phyloP scores from a whole-genome alignment of 2,113 vertebrate species.

The Apaloderma vittatum region DNA sequence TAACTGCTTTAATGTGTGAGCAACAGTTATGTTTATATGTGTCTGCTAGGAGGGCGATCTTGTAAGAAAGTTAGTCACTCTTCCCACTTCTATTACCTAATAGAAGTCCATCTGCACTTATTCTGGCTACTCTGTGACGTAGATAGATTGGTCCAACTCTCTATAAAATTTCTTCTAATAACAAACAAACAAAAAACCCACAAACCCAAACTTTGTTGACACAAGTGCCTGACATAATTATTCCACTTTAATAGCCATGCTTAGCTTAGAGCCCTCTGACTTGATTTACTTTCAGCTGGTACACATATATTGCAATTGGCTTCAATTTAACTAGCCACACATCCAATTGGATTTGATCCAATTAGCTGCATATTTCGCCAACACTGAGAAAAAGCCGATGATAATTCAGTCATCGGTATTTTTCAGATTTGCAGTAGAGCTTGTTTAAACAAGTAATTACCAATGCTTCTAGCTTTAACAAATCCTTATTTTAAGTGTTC shows the following conservation, averaged over 20 bases:
- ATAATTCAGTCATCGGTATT: neutral
- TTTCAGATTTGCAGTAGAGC: neutral
- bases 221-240: neutral
- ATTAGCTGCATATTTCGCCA: slow-evolving; percentile 16
- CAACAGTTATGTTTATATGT: neutral
- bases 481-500: slow-evolving; percentile 6
- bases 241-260: neutral
- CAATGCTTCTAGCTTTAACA: neutral
- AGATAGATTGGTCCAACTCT: neutral
- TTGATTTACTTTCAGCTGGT: slow-evolving; percentile 38
- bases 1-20: neutral
- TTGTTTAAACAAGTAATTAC: slow-evolving; percentile 34
- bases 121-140: neutral
- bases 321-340: slow-evolving; percentile 29
- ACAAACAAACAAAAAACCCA: neutral
- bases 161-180: neutral
- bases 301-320: neutral
- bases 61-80: neutral
- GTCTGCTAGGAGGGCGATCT: neutral
- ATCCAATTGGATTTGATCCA: slow-evolving; percentile 33
- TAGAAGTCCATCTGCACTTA: neutral
- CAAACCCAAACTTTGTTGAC: neutral
- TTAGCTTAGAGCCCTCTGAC: neutral
- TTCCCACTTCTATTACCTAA: neutral
- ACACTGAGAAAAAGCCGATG: neutral